phyloP scores from a whole-genome alignment of 2,113 vertebrate genomes.

The Actenoides hombroni region DNA sequence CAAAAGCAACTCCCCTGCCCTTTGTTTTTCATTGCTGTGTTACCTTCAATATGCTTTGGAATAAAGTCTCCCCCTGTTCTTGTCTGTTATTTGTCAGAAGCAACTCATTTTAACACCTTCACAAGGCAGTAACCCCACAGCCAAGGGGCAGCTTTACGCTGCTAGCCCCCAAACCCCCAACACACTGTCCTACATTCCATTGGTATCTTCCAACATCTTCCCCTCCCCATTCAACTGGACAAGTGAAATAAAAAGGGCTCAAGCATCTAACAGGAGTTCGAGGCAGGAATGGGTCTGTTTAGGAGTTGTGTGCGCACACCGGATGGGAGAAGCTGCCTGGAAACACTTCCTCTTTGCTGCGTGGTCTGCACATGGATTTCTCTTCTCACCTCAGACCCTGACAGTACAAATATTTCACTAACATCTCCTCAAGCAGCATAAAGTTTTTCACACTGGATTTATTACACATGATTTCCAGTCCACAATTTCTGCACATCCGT shows the following conservation, averaged over 20 bases:
- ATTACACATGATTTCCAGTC: neutral
- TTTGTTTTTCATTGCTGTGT: neutral
- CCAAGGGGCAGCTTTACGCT: neutral
- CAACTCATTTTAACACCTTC: neutral
- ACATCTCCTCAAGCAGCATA: rapidly evolving
- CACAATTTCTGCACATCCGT: rapidly evolving
- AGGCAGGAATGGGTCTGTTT: neutral
- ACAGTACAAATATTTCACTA: rapidly evolving
- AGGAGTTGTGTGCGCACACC: neutral
- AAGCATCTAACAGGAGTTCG: no score
- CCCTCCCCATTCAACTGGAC: neutral
- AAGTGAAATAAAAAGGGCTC: neutral
- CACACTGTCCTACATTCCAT: neutral
- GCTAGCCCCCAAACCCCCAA: neutral
- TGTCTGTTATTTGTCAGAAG: neutral
- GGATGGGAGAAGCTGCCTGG: neutral
- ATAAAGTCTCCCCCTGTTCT: neutral
- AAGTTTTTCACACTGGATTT: neutral
- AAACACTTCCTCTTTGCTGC: neutral
- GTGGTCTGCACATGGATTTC: neutral
- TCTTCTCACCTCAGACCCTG: neutral
- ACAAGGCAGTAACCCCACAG: no score
- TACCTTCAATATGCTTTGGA: neutral
- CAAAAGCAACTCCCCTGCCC: neutral
- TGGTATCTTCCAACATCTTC: no score